phyloP scores from a whole-genome alignment of 1,140 invertebrate genomes.

The Philopotamus ludificatus region DNA sequence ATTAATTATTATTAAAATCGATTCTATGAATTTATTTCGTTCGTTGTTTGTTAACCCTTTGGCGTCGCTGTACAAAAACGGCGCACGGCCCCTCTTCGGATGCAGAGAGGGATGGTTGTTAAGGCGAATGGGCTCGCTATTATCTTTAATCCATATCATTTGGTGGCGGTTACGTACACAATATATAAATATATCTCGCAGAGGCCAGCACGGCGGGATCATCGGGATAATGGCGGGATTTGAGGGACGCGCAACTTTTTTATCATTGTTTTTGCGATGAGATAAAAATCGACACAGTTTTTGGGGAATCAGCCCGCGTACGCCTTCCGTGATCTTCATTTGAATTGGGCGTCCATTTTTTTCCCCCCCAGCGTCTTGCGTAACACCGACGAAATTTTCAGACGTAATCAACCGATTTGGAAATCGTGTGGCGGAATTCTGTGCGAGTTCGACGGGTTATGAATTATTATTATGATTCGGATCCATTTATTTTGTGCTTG shows the following conservation, averaged over 20 bases:
- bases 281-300: constrained; percentile 22
- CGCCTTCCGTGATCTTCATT: constrained; percentile 7
- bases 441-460: too few relatives aligned
- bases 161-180: constrained; percentile 40
- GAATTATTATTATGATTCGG: too few relatives aligned
- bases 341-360: not conserved
- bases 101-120: constrained; percentile 36
- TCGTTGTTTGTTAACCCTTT: too few relatives aligned
- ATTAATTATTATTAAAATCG: too few relatives aligned
- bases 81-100: constrained; percentile 3
- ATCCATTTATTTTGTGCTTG: too few relatives aligned
- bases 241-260: constrained; percentile 32
- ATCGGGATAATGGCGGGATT: constrained; percentile 32
- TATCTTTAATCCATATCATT: constrained; percentile 42
- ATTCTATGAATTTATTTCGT: too few relatives aligned
- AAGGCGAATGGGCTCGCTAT: constrained; percentile 41
- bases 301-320: constrained; percentile 4
- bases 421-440: not conserved
- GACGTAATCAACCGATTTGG: too few relatives aligned
- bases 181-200: constrained; percentile 38
- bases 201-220: constrained; percentile 20
- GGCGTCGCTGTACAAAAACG: constrained; percentile 28
- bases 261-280: constrained; percentile 39
- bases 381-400: too few relatives aligned
- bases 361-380: too few relatives aligned